phyloP scores from a whole-genome alignment of 92 coral and sea anemone genomes.

The Epizoanthus stellaris region DNA sequence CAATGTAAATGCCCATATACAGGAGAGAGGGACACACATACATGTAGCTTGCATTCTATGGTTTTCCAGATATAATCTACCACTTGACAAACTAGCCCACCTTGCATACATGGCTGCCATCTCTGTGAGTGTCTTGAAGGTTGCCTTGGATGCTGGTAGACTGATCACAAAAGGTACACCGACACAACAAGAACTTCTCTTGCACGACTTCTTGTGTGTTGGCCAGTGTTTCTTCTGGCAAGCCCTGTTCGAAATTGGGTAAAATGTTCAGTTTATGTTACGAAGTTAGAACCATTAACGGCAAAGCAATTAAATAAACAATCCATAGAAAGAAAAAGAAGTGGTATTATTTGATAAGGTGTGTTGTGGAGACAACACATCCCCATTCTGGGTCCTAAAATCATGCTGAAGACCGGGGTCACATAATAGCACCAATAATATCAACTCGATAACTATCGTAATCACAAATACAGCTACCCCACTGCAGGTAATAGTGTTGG shows the following conservation, averaged over 20 bases:
- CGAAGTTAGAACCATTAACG: not conserved
- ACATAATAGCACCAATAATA: no score
- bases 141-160: slow-evolving; percentile 87
- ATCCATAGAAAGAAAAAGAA: not conserved
- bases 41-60: not conserved
- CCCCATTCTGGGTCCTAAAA: no score
- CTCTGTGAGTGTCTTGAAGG: slow-evolving; percentile 70
- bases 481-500: no score
- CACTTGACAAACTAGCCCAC: slow-evolving; percentile 43
- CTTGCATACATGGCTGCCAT: slow-evolving; percentile 87
- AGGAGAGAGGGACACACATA: no score
- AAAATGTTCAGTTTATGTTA: not conserved
- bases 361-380: no score
- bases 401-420: no score
- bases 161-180: slow-evolving; percentile 88
- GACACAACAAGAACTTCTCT: slow-evolving; percentile 64
- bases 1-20: no score
- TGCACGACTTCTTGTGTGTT: slow-evolving; percentile 74
- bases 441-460: no score
- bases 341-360: not conserved
- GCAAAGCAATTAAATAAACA: not conserved
- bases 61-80: not conserved
- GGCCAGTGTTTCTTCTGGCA: slow-evolving; percentile 95
- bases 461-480: no score
- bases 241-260: slow-evolving; percentile 46